Conservation (phyloP, 2,888 invertebrate species). For the Athalia rosae region DNA sequence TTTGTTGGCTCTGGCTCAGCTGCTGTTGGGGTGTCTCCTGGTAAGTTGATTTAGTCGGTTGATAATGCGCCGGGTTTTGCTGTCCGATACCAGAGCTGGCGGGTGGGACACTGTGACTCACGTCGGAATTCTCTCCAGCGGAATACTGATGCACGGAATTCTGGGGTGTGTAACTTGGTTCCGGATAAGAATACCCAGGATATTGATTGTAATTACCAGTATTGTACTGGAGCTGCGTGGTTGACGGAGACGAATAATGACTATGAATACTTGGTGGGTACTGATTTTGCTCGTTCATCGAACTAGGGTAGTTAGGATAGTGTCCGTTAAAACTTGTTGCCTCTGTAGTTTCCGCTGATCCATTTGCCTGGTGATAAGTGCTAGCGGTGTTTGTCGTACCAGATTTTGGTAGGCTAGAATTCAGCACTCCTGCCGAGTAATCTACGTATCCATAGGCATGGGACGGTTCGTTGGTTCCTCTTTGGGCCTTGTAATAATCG, state of each 20-base stretch:
- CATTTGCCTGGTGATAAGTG: conserved; percentile 57
- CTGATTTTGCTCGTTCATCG: conserved; percentile 43
- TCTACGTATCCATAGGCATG: conserved; percentile 46
- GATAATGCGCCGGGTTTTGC: conserved; percentile 2
- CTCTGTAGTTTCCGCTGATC: conserved; percentile 51
- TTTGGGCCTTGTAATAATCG: conserved; percentile 53
- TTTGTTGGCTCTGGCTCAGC: conserved; percentile 36
- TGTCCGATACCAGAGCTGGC: background rate
- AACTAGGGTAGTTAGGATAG: conserved; percentile 52
- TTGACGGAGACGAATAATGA: conserved; percentile 44
- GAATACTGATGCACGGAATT: conserved; percentile 1
- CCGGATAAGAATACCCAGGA: conserved; percentile 21
- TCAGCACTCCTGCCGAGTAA: conserved; percentile 47
- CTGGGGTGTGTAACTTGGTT: conserved; percentile 14
- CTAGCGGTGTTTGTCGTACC: conserved; percentile 56
- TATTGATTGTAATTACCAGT: background rate
- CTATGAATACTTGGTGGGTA: conserved; percentile 45
- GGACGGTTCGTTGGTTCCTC: conserved; percentile 46
- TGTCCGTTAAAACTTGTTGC: conserved; percentile 52
- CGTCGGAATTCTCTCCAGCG: background rate
- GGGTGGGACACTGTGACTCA: background rate
- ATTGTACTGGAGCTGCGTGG: conserved; percentile 23
- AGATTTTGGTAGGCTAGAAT: conserved; percentile 55
- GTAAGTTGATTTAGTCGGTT: background rate
- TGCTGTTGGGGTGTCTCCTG: conserved; percentile 1